Evolutionary conservation across 2,797 vertebrate species (phyloP).

Genomic region (Sebastes wilsoni): DNA sequence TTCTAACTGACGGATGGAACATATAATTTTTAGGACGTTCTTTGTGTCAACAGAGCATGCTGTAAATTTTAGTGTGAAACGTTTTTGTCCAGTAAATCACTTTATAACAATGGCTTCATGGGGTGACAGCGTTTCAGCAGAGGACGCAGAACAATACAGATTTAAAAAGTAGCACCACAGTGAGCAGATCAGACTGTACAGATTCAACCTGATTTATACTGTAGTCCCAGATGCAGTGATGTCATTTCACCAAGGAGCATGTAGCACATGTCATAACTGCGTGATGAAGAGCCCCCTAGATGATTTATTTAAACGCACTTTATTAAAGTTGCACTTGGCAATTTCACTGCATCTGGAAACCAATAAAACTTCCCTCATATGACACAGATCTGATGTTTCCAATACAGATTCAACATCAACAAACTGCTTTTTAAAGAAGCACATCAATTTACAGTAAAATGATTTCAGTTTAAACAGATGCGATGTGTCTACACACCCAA

Average conservation of each 20-base stretch:
- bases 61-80: constrained; percentile 18
- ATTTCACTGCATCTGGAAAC: constrained; percentile 1
- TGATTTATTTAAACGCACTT: background rate
- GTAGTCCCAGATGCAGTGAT: constrained; percentile 2
- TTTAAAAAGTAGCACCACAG: constrained; percentile 19
- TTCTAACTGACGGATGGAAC: constrained; percentile 6
- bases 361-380: background rate
- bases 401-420: background rate
- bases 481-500: background rate
- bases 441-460: background rate
- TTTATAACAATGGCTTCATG: constrained; percentile 8
- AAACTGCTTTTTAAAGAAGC: background rate
- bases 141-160: background rate
- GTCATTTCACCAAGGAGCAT: constrained; percentile 30
- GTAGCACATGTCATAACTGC: background rate
- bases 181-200: constrained; percentile 4
- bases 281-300: background rate
- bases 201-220: constrained; percentile 9
- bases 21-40: background rate
- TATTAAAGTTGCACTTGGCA: background rate
- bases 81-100: constrained; percentile 26
- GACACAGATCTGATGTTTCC: constrained; percentile 2
- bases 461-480: background rate
- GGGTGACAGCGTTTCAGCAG: background rate
- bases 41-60: constrained; percentile 10